Conservation (phyloP, 2,888 invertebrate genomes). For the Phortica magna region DNA sequence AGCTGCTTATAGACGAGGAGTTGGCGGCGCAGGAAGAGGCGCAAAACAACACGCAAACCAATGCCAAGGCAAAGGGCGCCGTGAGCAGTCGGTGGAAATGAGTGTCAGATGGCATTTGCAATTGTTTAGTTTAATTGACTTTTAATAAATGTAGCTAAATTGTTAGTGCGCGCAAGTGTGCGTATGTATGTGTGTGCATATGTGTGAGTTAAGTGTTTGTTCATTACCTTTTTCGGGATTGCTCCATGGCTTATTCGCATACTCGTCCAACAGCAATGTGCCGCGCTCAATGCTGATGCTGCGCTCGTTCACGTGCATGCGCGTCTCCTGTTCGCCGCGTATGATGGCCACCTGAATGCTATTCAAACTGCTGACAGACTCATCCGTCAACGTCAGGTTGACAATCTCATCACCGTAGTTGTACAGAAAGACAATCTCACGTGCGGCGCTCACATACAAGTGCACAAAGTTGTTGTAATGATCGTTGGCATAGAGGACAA, state of each 20-base stretch:
- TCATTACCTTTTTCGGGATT: constrained; percentile 87
- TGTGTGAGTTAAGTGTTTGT: not conserved
- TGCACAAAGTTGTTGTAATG: constrained; percentile 96
- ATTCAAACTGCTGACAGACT: constrained; percentile 87
- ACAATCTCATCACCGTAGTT: constrained; percentile 89
- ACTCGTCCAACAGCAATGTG: constrained; percentile 84
- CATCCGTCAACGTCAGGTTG: constrained; percentile 87
- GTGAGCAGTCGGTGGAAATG: constrained; percentile 74
- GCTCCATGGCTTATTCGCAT: constrained; percentile 91
- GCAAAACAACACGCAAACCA: constrained; percentile 53
- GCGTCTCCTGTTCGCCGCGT: constrained; percentile 85
- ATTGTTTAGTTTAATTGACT: constrained; percentile 50
- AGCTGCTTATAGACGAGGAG: constrained; percentile 91
- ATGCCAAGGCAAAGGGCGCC: constrained; percentile 51
- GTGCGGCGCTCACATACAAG: constrained; percentile 88
- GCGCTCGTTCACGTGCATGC: constrained; percentile 89
- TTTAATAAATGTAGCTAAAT: constrained; percentile 19
- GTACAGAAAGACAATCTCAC: constrained; percentile 89
- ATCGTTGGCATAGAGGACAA: constrained; percentile 94
- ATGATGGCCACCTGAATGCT: constrained; percentile 93
- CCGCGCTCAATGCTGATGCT: constrained; percentile 85
- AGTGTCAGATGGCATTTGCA: constrained; percentile 73
- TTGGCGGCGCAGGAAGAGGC: constrained; percentile 83
- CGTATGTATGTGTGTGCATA: not conserved
- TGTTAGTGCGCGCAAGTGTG: not conserved